Base-by-base conservation (phyloP, 1,140 invertebrate species). In the Formica selysi region DNA sequence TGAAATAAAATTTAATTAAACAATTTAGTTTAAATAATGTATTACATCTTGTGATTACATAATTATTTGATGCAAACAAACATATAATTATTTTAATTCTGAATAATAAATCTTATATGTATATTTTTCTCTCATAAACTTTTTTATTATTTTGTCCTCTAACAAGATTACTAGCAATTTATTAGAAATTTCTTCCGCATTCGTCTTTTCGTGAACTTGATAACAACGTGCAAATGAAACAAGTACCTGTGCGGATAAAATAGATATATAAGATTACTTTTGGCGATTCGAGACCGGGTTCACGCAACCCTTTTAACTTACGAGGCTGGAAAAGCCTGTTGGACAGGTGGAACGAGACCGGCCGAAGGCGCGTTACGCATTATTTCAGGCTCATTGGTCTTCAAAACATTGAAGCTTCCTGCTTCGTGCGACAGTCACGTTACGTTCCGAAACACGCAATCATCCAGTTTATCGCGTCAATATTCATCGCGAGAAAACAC, bases 251-350 rank as follows among this genome's bases (percentile, higher is more conserved):
- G n/a, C 78, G 38, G 54, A 13, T 41, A 59, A 73, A 29, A 41
- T 73, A 73, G 54, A 54, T 36, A 61, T 22, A 32, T 73, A 44
- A 71, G 79, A 83, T 81, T 74, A 81, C 38, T 26, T 57, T 29
- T 44, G 32, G 44, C 38, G 57, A 71, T 57, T 36, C 68, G 79
- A 51, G 48, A 41, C 5, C 19, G 54, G 13, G 38, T 73, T 83
- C 68, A 36, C 68, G 68, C 68, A 61, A 73, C 54, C 79, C 54
- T 83, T 74, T 83, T 74, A 83, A 83, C 26, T 74, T n/a, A 41
- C 79, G 68, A 38, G 79, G 68, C 79, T 61, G 79, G 79, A 61
- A 83, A 83, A 83, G 79, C 68, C 68, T 74, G 79, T 74, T n/a
- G 57, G 68, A 83, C 79, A 83, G 68, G 68, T 74, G 68, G 38